Conservation (phyloP, 2,113 vertebrate genomes). For the Scortum barcoo region DNA sequence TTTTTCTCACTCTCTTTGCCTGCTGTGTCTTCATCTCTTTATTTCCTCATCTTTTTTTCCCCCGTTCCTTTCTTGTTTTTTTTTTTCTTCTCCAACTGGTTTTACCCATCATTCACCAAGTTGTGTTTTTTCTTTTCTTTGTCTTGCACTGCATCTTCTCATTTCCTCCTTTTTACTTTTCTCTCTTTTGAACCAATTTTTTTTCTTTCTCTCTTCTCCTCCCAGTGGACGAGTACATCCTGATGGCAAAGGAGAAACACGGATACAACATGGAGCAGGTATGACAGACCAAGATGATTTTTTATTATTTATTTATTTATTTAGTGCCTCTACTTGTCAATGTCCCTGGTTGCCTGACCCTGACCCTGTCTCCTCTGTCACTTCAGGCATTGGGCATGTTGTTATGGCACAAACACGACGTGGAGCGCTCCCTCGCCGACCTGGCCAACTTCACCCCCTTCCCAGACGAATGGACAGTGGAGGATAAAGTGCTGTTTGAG, state of each 20-base stretch:
- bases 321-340: neutral
- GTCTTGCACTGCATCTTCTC: neutral
- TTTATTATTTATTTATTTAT: too few species aligned
- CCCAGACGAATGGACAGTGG: conserved; percentile 99
- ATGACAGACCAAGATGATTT: neutral
- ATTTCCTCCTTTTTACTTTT: neutral
- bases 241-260: conserved; percentile 99
- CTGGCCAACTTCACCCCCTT: conserved; percentile 99
- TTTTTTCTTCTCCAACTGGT: neutral
- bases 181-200: neutral
- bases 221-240: conserved; percentile 98
- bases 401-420: conserved; percentile 99
- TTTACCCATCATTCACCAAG: neutral
- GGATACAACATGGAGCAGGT: conserved; percentile 99
- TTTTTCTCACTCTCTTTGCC: neutral
- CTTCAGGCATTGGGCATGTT: conserved; percentile 96
- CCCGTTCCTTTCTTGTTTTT: neutral
- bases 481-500: conserved; percentile 98
- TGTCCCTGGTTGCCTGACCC: neutral
- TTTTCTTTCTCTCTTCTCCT: neutral
- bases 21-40: neutral
- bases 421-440: conserved; percentile 98
- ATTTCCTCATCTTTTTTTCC: neutral
- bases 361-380: too few species aligned
- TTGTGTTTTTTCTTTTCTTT: neutral